Percentiles rank a stretch among this genome's conserved stretches.
phyloP scores from a whole-genome alignment of 2,797 vertebrate species.

The Galaxias olidus region DNA sequence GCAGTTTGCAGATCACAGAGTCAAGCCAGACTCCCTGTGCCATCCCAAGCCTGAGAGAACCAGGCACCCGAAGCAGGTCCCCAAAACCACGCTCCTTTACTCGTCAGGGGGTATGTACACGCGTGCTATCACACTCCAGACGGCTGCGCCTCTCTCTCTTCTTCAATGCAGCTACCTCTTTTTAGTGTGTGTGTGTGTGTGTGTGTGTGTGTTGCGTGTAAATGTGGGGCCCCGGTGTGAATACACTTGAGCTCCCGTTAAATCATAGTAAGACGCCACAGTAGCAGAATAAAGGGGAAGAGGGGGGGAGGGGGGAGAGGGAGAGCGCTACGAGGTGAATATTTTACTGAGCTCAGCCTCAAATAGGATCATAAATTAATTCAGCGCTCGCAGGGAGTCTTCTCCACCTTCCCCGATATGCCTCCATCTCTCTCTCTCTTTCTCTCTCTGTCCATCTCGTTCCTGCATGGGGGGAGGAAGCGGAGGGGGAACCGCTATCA shows the following conservation, averaged over 20 bases:
- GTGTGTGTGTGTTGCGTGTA: slow-evolving; percentile 19
- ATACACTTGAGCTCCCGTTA: slow-evolving; percentile 31
- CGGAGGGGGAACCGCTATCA: slow-evolving; percentile 27
- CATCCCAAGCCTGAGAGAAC: slow-evolving; percentile 28
- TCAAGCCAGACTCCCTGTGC: slow-evolving; percentile 29
- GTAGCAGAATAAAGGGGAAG: background rate
- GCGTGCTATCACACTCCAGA: slow-evolving; percentile 5
- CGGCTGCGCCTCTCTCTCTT: background rate
- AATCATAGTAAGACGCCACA: slow-evolving; percentile 17
- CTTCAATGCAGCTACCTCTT: background rate
- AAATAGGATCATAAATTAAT: slow-evolving; percentile 49
- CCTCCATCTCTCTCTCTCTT: slow-evolving; percentile 19
- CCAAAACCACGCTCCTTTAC: slow-evolving; percentile 24
- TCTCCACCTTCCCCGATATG: slow-evolving; percentile 41
- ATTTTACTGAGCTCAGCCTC: slow-evolving; percentile 33
- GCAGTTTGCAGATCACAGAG: slow-evolving; percentile 31
- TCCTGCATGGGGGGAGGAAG: background rate
- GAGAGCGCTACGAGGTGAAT: slow-evolving; percentile 20
- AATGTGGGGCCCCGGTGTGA: slow-evolving; percentile 10
- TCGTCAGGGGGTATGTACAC: slow-evolving; percentile 27
- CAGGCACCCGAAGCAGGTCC: slow-evolving; percentile 31
- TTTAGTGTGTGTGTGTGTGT: slow-evolving; percentile 20
- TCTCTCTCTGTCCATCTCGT: slow-evolving; percentile 25
- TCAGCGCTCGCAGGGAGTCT: slow-evolving; percentile 34
- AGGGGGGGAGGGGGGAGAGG: background rate